phyloP scores from a whole-genome alignment of 1,140 invertebrate species.

The Zaprionus inermis region DNA sequence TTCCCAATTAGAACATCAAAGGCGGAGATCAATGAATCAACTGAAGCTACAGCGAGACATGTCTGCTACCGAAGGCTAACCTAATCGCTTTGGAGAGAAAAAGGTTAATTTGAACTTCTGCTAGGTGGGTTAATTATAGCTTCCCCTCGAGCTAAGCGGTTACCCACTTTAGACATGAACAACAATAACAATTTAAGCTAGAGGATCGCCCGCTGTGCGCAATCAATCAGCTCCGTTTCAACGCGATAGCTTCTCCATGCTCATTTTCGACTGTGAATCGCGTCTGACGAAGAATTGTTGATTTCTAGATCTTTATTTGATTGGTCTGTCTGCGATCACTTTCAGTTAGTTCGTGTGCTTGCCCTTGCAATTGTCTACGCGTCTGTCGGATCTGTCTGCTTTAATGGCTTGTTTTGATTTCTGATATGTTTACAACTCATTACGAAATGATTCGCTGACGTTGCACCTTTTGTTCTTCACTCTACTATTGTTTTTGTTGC shows the following conservation, averaged over 20 bases:
- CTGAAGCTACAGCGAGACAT: not conserved
- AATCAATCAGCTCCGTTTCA: constrained; percentile 31
- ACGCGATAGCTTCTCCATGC: constrained; percentile 24
- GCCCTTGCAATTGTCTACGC: constrained; percentile 62
- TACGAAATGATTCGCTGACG: constrained; percentile 51
- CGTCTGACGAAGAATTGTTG: constrained; percentile 33
- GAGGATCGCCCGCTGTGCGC: constrained; percentile 44
- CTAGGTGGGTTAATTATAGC: not conserved
- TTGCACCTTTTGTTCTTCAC: constrained; percentile 36
- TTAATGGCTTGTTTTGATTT: constrained; percentile 47
- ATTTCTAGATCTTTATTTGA: constrained; percentile 33
- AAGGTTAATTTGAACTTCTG: not conserved
- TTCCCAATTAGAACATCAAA: constrained; percentile 1
- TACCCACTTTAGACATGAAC: not conserved
- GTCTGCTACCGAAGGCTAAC: constrained; percentile 23
- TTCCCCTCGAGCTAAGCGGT: not conserved
- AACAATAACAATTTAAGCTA: not conserved
- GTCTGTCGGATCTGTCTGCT: not conserved
- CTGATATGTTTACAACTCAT: constrained; percentile 48
- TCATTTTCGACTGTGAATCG: constrained; percentile 6
- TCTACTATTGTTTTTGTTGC: constrained; percentile 14
- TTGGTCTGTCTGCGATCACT: constrained; percentile 31
- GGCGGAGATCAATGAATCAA: constrained; percentile 14
- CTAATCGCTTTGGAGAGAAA: not conserved
- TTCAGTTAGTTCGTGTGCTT: constrained; percentile 65